Evolutionary conservation across 2,888 invertebrate genomes (phyloP), one percentile per base, ranked within the genome.

Genomic region (Nysson spinosus): DNA sequence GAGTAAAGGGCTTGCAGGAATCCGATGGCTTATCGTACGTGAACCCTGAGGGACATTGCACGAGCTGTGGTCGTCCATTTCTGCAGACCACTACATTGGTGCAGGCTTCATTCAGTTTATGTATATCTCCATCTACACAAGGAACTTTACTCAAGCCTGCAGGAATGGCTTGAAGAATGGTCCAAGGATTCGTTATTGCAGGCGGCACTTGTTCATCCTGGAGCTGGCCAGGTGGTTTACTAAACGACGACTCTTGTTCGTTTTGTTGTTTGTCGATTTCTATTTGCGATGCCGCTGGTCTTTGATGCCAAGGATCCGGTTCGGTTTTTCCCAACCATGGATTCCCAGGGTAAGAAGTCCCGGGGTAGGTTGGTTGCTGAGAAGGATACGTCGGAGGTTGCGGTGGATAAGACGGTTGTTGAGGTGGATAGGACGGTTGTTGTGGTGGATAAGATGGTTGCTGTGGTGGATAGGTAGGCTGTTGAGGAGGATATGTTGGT

Each of bases 71-170:
- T 22, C 76, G 69, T 11, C 65, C 66, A 20, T 76, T 74, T 20
- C 82, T 78, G 22, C 85, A 85, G 6, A 84, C 79, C 2, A 85
- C 75, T 3, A 85, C 84, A 35, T 69, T 81, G 16, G 79, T 77
- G 55, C 85, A 85, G 17, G 75, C 44, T 0, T 84, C 80, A 47
- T 78, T 79, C 28, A 85, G 73, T 40, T 78, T 79, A 40, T 83
- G 81, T 1, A 85, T 42, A n/a, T 77, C 77, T 4, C 83, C 84
- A 26, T 79, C 75, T 16, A 75, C 69, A 47, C 85, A 85, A 0
- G 83, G 83, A 1, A 63, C 66, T 4, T 69, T 75, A 5, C 58
- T 72, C 43, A 82, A 52, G 12, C 80, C 79, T 1, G 74, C 71
- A 1, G 85, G 82, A 9, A 84, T 63, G 4, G 69, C 69, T n/a